Percentiles rank a stretch among this genome's conserved stretches.
Conservation (phyloP, 2,797 vertebrate species). For the Spea hammondii region DNA sequence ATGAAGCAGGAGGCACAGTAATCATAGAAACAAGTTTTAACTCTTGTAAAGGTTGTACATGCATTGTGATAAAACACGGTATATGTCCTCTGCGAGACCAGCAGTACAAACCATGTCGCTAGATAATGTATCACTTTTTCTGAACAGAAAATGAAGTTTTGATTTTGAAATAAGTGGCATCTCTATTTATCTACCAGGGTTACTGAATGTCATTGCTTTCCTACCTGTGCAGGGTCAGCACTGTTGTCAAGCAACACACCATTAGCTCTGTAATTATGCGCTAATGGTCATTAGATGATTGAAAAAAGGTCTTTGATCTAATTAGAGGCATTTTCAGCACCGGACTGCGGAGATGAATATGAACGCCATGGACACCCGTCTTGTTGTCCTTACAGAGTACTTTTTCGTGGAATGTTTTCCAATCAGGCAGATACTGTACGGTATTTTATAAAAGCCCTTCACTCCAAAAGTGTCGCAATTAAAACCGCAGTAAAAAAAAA, state of each 20-base stretch:
- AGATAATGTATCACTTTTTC: too few relatives aligned
- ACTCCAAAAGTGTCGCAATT: too few relatives aligned
- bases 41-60: too few relatives aligned
- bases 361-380: slow-evolving; percentile 51
- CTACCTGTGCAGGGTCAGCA: slow-evolving; percentile 64
- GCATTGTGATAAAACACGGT: too few relatives aligned
- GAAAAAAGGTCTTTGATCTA: slow-evolving; percentile 73
- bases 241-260: slow-evolving; percentile 78
- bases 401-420: background rate
- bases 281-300: slow-evolving; percentile 79
- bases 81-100: too few relatives aligned
- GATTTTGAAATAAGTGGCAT: background rate
- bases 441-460: too few relatives aligned
- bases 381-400: background rate
- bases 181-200: background rate
- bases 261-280: slow-evolving; percentile 80
- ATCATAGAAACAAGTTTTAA: too few relatives aligned
- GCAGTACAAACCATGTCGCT: too few relatives aligned
- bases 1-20: too few relatives aligned
- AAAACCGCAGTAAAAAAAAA: too few relatives aligned
- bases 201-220: slow-evolving; percentile 22
- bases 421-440: background rate
- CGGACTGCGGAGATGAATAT: slow-evolving; percentile 47
- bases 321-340: slow-evolving; percentile 72
- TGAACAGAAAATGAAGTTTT: background rate